phyloP scores from a whole-genome alignment of 2,113 vertebrate species.

The Oryzias woworae region DNA sequence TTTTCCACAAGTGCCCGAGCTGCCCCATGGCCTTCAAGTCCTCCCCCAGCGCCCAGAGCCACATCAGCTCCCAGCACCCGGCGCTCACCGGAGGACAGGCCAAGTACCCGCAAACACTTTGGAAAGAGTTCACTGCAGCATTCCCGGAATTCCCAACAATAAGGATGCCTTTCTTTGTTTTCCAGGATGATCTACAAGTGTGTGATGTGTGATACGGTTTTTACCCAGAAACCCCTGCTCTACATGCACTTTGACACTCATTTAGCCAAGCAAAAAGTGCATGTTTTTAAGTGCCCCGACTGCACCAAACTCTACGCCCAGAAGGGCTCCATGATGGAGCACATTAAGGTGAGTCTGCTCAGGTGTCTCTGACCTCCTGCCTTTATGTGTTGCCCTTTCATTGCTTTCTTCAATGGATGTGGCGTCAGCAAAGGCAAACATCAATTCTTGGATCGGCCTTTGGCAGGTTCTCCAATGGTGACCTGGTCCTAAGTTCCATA shows the following conservation, averaged over 20 bases:
- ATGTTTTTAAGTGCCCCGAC: constrained; percentile 94
- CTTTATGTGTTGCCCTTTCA: constrained; percentile 70
- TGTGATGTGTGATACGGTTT: constrained; percentile 95
- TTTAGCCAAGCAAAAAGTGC: constrained; percentile 91
- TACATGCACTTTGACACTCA: constrained; percentile 95
- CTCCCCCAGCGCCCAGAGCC: constrained; percentile 88
- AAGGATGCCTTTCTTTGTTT: background rate
- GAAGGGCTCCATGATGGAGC: constrained; percentile 93
- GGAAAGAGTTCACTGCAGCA: too few species aligned
- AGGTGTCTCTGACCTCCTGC: constrained; percentile 23
- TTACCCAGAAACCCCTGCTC: constrained; percentile 93
- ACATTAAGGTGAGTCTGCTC: constrained; percentile 84
- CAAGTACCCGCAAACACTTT: constrained; percentile 76
- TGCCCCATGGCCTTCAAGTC: constrained; percentile 99
- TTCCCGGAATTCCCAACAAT: background rate
- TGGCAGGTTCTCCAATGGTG: constrained; percentile 41
- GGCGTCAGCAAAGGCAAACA: constrained; percentile 68
- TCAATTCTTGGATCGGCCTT: constrained; percentile 67
- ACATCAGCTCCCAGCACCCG: constrained; percentile 91
- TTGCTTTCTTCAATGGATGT: constrained; percentile 50
- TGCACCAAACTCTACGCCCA: constrained; percentile 96
- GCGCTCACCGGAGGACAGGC: constrained; percentile 86
- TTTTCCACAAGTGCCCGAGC: constrained; percentile 97
- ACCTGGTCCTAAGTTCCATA: constrained; percentile 62
- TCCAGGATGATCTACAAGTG: constrained; percentile 96